Evolutionary conservation across 2,113 vertebrate species (phyloP), one percentile per base, ranked within the genome.

Genomic region (Chlamydotis undulata): DNA sequence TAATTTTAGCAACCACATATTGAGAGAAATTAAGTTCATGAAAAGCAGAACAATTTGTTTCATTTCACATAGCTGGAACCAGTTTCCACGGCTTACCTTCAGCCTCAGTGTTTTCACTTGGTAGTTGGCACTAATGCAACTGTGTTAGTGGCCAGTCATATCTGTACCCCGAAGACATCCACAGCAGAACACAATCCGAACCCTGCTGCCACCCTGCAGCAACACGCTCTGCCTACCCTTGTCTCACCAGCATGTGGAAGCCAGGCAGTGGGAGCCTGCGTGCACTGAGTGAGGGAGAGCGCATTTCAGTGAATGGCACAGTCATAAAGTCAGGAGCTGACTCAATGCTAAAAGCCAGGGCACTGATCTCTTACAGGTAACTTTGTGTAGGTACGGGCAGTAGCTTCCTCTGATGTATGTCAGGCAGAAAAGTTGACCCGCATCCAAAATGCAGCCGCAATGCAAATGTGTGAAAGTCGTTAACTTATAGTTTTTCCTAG

Each of bases 41-140:
- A 95, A 93, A 95, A 93, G 83, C 69, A 84, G 93, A 94, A 94
- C 33, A 33, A 14, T 73, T 85, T 84, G 56, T 94, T 95, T 96
- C 80, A 64, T 73, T 82, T 97, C 52, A 19, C 31, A 0, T 37
- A 71, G 39, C 0, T 87, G 76, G 29, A 87, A 39, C 52, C 21
- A 39, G 73, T 78, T 95, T 79, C 35, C 53, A 75, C 6, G 1
- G 45, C 41, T 60, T 92, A 53, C 67, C 79, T 73, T 90, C 43
- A 52, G 64, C 64, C 33, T 55, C 19, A 19, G 33, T 50, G 8
- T 92, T 92, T 87, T 55, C 43, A 37, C 14, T 64, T 25, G 53
- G 24, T 47, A 55, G 17, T 6, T 89, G 53, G 45, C 71, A 37
- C 33, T 60, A 67, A 31, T 16, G 37, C 57, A 92, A 2, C 69